A percentile compares a stretch with the other conserved stretches of the same genome.
These are phyloP conservation scores for Rhyacophila evoluta DNA, from an alignment of 2,888 invertebrate genomes.

Conservation along the genomic window DNA sequence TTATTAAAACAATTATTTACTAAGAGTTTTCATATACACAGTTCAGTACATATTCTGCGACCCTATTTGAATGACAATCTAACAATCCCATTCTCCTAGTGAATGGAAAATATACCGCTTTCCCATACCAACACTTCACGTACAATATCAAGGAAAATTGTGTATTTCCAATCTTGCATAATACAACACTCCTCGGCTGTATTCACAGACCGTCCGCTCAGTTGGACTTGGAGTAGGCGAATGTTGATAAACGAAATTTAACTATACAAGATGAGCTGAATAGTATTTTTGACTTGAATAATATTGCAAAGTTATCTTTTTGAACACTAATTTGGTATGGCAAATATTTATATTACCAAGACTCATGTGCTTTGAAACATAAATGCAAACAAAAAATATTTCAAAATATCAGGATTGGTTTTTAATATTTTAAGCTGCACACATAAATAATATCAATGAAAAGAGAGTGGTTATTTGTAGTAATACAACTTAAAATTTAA, in stretches of 20 bases:
- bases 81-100: conserved; percentile 48
- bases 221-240: not conserved
- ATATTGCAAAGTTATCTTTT: no score
- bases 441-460: no score
- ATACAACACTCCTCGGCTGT: conserved; percentile 47
- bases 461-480: no score
- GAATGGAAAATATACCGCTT: conserved; percentile 42
- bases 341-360: no score
- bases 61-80: conserved; percentile 52
- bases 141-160: conserved; percentile 52
- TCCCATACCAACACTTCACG: conserved; percentile 35
- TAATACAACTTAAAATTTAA: no score
- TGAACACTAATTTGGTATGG: no score
- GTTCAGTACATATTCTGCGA: conserved; percentile 23
- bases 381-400: no score
- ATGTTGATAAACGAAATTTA: conserved; percentile 23
- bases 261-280: no score
- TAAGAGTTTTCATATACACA: not conserved
- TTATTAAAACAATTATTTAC: not conserved
- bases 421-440: no score
- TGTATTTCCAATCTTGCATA: conserved; percentile 51
- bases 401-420: no score
- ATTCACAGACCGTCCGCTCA: conserved; percentile 25
- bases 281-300: no score
- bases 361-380: no score